Conservation (phyloP, 2,888 invertebrate genomes). For the Synanthedon formicaeformis region DNA sequence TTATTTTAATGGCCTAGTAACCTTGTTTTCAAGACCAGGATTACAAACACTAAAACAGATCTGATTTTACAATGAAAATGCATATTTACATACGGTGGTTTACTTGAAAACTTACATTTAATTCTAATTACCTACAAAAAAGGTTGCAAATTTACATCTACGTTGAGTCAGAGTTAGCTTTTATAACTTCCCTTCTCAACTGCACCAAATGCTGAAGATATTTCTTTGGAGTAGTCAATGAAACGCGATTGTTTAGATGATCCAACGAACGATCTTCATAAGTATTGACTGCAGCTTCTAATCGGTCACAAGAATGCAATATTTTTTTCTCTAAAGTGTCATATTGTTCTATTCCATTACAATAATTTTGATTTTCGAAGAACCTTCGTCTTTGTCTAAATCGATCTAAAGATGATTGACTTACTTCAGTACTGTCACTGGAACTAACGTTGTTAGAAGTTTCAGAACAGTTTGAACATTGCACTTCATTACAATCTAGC, state of each 20-base stretch:
- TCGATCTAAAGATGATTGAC: conserved; percentile 12
- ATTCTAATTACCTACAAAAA: no score
- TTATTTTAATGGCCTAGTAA: no score
- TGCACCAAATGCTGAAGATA: conserved; percentile 70
- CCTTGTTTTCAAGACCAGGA: no score
- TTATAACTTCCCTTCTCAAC: conserved; percentile 66
- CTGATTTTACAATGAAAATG: no score
- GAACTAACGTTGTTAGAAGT: conserved; percentile 17
- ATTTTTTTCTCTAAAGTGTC: conserved; percentile 35
- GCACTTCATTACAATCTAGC: conserved; percentile 14
- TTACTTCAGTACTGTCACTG: conserved; percentile 16
- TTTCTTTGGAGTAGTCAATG: conserved; percentile 56
- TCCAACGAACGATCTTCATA: conserved; percentile 38
- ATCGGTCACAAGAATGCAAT: conserved; percentile 34
- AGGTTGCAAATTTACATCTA: no score
- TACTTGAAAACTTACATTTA: no score
- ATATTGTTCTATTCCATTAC: conserved; percentile 14
- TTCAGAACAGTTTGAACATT: conserved; percentile 1
- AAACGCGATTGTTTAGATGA: conserved; percentile 11
- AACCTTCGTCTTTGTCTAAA: conserved; percentile 16
- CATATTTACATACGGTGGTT: no score
- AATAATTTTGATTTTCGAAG: conserved; percentile 19
- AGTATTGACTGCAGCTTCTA: conserved; percentile 35
- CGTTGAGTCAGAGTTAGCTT: conserved; percentile 40
- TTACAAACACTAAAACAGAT: no score